Conservation (phyloP, 2,113 vertebrate genomes). For the Corapipo altera region DNA sequence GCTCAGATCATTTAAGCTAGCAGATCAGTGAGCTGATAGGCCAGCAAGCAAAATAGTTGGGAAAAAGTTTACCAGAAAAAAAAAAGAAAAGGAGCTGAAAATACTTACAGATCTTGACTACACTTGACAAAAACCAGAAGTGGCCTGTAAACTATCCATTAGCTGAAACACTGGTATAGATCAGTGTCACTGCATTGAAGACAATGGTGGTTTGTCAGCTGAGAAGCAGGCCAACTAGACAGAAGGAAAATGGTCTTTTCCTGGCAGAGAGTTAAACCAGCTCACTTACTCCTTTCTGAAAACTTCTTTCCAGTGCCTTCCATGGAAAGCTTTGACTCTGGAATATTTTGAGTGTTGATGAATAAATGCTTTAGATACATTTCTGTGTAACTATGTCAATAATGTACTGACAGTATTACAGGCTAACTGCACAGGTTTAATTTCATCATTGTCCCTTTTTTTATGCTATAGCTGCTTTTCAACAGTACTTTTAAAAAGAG, state of each 20-base stretch:
- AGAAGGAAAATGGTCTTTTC: slow-evolving; percentile 39
- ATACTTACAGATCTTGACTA: slow-evolving; percentile 44
- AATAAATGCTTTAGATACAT: not conserved
- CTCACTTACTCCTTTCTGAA: not conserved
- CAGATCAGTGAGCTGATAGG: not conserved
- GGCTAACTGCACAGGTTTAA: not conserved
- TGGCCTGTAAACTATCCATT: slow-evolving; percentile 29
- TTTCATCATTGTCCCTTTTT: not conserved
- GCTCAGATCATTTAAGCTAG: not conserved
- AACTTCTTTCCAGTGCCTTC: not conserved
- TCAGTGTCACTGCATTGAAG: slow-evolving; percentile 44
- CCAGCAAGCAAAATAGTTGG: not conserved
- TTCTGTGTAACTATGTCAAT: not conserved
- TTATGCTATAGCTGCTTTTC: not conserved
- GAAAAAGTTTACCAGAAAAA: not conserved
- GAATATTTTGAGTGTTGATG: not conserved
- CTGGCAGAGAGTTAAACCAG: not conserved
- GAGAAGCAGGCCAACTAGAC: slow-evolving; percentile 7
- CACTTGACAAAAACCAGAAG: slow-evolving; percentile 51
- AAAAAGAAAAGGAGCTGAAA: not conserved
- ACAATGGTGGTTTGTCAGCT: slow-evolving; percentile 55
- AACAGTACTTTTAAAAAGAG: not conserved
- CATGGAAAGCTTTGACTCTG: not conserved
- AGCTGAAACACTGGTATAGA: slow-evolving; percentile 59
- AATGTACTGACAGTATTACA: not conserved